Percentiles rank a stretch among this genome's conserved stretches.
Conservation (phyloP, 2,888 invertebrate genomes). For the Siphonodentalium dalli region DNA sequence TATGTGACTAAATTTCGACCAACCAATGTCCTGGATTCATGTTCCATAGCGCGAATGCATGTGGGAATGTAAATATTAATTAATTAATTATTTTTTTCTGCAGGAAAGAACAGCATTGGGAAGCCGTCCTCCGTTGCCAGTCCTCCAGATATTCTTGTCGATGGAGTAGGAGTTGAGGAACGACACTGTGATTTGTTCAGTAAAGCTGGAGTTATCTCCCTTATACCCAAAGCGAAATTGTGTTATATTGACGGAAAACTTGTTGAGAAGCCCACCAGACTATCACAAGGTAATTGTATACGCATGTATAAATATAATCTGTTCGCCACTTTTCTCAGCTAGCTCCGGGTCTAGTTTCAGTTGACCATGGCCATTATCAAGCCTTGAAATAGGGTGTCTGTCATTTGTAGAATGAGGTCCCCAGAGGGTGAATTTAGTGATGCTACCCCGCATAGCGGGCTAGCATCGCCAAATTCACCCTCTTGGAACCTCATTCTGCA, state of each 20-base stretch:
- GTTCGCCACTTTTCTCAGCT: not conserved
- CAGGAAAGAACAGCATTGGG: conserved; percentile 79
- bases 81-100: conserved; percentile 4
- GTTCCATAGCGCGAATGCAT: no score
- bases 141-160: conserved; percentile 82
- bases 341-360: no score
- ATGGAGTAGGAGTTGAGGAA: conserved; percentile 84
- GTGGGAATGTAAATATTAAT: not conserved
- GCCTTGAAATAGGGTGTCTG: no score
- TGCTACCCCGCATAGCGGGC: no score
- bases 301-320: not conserved
- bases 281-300: conserved; percentile 77
- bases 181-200: conserved; percentile 89
- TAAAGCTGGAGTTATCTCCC: conserved; percentile 79
- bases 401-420: no score
- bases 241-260: conserved; percentile 78
- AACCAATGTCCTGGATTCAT: no score
- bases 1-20: no score
- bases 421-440: no score
- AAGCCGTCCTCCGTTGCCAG: conserved; percentile 74
- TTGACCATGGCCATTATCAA: no score
- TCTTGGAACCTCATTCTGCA: no score
- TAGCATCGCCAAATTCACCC: no score
- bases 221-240: conserved; percentile 77
- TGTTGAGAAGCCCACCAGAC: conserved; percentile 76